Evolutionary conservation across 2,113 vertebrate species (phyloP).

Genomic region (Suncus etruscus): DNA sequence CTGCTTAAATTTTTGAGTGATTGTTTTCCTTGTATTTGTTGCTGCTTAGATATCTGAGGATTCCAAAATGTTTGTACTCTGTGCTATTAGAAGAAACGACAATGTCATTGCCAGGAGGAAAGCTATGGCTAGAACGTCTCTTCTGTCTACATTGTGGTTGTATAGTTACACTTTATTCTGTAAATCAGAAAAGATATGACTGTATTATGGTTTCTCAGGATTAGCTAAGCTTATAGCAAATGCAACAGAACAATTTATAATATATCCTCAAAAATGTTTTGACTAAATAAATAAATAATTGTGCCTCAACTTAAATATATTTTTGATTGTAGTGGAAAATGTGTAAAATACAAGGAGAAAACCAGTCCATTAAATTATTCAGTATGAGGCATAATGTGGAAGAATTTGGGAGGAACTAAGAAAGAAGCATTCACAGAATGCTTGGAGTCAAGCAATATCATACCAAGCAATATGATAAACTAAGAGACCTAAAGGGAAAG

Average conservation of each 20-base stretch:
- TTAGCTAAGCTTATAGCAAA: not conserved
- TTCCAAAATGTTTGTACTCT: not conserved
- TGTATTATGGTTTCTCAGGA: accelerated
- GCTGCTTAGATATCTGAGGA: conserved; percentile 41
- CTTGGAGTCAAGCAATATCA: too few relatives aligned
- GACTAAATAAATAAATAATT: not conserved
- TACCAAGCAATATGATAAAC: not conserved
- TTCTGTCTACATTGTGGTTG: not conserved
- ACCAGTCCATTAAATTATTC: not conserved
- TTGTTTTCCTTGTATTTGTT: conserved; percentile 77
- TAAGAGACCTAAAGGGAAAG: not conserved
- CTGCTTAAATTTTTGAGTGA: conserved; percentile 56
- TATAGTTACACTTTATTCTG: not conserved
- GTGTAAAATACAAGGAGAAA: not conserved
- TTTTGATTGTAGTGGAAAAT: not conserved
- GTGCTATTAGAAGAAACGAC: not conserved
- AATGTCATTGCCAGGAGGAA: not conserved
- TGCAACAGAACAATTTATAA: not conserved
- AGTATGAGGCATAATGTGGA: not conserved
- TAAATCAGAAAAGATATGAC: not conserved
- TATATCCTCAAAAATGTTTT: not conserved
- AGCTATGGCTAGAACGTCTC: not conserved
- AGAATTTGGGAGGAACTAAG: not conserved
- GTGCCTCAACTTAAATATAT: not conserved
- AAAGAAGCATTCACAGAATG: not conserved